phyloP scores from a whole-genome alignment of 2,888 invertebrate genomes.

The Lycocerus yunnanus region DNA sequence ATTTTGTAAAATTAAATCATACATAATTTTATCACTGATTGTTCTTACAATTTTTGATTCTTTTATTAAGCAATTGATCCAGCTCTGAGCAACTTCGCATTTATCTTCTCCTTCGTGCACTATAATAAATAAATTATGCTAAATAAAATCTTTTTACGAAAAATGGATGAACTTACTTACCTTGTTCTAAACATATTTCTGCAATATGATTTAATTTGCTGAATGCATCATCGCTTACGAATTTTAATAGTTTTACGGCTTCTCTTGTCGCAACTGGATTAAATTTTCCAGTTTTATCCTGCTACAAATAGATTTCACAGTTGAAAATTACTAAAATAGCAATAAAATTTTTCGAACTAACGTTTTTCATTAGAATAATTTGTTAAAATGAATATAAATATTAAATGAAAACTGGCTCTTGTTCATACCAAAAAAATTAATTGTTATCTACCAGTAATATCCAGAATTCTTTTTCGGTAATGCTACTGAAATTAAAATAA shows the following conservation, averaged over 20 bases:
- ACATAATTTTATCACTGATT: background rate
- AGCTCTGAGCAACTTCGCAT: background rate
- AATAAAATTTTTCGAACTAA: background rate
- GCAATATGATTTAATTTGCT: background rate
- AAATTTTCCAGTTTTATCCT: background rate
- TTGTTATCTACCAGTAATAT: too few relatives aligned
- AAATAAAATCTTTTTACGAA: background rate
- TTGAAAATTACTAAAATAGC: background rate
- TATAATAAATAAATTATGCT: too few relatives aligned
- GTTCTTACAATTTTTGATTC: background rate
- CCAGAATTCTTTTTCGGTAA: too few relatives aligned
- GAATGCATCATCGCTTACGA: background rate
- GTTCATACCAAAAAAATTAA: background rate
- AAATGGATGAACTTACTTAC: background rate
- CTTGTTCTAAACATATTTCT: background rate
- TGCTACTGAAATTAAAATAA: too few relatives aligned
- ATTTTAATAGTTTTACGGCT: background rate
- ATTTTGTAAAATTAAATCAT: background rate
- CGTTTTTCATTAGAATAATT: background rate
- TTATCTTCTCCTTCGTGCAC: background rate
- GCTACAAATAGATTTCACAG: background rate
- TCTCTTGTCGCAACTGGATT: background rate
- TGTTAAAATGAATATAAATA: background rate
- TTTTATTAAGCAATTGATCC: background rate
- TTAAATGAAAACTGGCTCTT: background rate